Evolutionary conservation across 2,797 vertebrate species (phyloP), one percentile per base, ranked within the genome.

Genomic region (Lycodopsis pacificus): DNA sequence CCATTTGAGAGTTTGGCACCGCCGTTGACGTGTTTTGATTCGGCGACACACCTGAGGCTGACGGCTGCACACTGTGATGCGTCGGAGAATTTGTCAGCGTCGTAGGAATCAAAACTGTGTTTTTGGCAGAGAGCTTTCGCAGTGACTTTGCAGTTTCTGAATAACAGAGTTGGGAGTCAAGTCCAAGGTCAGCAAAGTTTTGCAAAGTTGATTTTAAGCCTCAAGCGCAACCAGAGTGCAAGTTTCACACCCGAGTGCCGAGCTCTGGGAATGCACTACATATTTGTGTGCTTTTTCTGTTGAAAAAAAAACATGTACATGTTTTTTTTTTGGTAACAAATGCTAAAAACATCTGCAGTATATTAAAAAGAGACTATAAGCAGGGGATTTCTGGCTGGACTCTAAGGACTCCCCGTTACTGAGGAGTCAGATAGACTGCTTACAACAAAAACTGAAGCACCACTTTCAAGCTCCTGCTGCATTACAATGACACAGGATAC

Each of bases 341-440:
- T 59, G 57, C 72, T 87, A 72, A 85, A 88, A 63, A 84, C 63
- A 73, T 69, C 61, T 78, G 20, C 22, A 40, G 34, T 73, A 61
- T 79, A 22, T 15, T n/a, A 49, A 51, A 14, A 67, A 72, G 30
- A 51, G 20, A 1, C 38, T 27, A n/a, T 65, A 82, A 81, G 78
- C 78, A 38, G 68, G 71, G 79, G 82, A 77, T 71, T 89, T 85
- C 71, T 79, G 79, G 40, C 56, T 71, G 78, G 66, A 84, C 86
- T 91, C 86, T 71, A 71, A 88, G 83, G 86, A 87, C 83, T 77
- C 49, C 36, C 53, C 65, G 80, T 80, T 87, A 75, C 73, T 86
- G 86, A 90, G 88, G 88, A 92, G 90, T 86, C 87, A 78, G 82
- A 76, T 69, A 74, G 71, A 71, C 74, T 71, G 64, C 88, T 86